Evolutionary conservation across 1,140 invertebrate species (phyloP), one percentile per base, ranked within the genome.

Genomic region (Trichonephila inaurata): DNA sequence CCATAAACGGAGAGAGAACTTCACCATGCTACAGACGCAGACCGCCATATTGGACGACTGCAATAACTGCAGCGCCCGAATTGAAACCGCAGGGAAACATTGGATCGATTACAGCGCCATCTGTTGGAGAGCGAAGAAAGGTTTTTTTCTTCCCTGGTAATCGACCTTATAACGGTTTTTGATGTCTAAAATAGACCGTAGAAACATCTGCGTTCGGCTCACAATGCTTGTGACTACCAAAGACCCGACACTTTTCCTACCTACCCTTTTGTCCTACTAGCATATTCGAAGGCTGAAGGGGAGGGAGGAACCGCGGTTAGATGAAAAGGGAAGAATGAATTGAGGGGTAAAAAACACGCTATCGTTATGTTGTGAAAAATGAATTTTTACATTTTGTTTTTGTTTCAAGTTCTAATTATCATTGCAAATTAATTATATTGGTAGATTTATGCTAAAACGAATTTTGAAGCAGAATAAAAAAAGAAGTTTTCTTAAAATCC

Each of bases 21-120:
- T 82, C 40, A 61, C 62, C n/a, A 72, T 60, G 91, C 61, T 58
- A 92, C 82, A 77, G 91, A 92, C 91, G 91, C 91, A 92, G 44
- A 64, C 91, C 91, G 91, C 91, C 91, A 92, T 92, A 28, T 92
- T 92, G 33, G 85, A 92, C 91, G 91, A 92, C 91, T 92, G 91
- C 91, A 92, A 92, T 92, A 92, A 87, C 91, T 92, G 91, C 91
- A 92, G 33, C 82, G 83, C 82, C 82, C 83, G 66, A 87, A 64
- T 61, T 87, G 82, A 44, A 66, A 92, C 91, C 91, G 91, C 83
- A 92, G 91, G 91, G 83, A 69, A 72, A 87, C 72, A 87, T 87
- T 69, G 44, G 21, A 61, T 18, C 58, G 33, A 33, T 21, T 3
- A n/a, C 64, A 33, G 61, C 64, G 91, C 91, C 91, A 92, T 92